Conservation (phyloP, 2,888 invertebrate species). For the Campopleginae sp. region DNA sequence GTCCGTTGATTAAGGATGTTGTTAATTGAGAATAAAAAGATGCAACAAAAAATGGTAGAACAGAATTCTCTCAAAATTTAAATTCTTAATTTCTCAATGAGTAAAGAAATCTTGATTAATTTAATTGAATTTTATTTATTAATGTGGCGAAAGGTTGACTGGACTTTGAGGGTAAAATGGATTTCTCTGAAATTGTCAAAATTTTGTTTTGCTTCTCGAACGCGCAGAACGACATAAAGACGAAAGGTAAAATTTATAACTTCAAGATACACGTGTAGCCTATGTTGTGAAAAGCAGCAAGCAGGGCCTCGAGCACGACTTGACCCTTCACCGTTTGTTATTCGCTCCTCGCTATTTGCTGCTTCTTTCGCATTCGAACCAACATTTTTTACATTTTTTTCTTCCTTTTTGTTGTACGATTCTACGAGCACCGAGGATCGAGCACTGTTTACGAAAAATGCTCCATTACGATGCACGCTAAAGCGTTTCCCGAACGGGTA, state of each 20-base stretch:
- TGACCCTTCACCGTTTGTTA: slow-evolving; percentile 66
- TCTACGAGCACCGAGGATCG: background rate
- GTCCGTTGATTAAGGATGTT: no score
- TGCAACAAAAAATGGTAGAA: no score
- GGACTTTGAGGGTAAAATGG: background rate
- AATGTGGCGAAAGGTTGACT: no score
- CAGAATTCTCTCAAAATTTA: no score
- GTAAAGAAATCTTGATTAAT: no score
- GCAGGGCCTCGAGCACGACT: slow-evolving; percentile 55
- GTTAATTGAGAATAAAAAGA: no score
- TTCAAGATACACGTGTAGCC: background rate
- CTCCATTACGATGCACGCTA: slow-evolving; percentile 33
- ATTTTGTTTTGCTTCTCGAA: slow-evolving; percentile 1
- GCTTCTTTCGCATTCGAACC: slow-evolving; percentile 18
- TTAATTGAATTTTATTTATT: no score
- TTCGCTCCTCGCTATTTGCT: slow-evolving; percentile 62
- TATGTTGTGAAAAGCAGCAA: slow-evolving; percentile 39
- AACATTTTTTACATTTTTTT: background rate
- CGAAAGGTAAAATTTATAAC: slow-evolving; percentile 37
- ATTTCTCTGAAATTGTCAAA: slow-evolving; percentile 27
- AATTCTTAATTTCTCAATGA: no score
- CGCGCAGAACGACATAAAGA: slow-evolving; percentile 19
- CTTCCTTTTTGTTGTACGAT: background rate
- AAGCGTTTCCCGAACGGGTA: slow-evolving; percentile 32
- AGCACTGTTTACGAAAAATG: slow-evolving; percentile 35